These are phyloP conservation scores for rat (Rattus norvegicus) DNA, from an alignment of 2,113 vertebrate species.

Conservation along the genomic window DNA sequence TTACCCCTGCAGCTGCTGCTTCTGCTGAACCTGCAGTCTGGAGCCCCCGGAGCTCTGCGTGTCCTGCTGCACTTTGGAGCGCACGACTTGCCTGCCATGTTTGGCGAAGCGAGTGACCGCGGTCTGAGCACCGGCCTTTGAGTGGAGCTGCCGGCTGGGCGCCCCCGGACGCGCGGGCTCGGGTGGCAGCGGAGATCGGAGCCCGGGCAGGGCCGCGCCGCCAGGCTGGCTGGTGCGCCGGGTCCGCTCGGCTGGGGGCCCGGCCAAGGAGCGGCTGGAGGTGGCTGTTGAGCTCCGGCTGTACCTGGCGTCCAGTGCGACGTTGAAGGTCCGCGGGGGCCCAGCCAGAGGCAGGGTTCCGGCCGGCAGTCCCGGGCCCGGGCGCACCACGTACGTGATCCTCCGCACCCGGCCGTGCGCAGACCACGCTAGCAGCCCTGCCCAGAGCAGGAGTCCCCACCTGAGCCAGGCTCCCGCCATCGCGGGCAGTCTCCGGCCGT, in stretches of 20 bases:
- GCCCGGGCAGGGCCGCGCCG: slow-evolving; percentile 78
- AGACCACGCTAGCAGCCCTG: slow-evolving; percentile 81
- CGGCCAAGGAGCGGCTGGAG: slow-evolving; percentile 65
- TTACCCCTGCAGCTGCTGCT: slow-evolving; percentile 87
- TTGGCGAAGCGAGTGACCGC: slow-evolving; percentile 82
- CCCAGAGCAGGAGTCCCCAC: slow-evolving; percentile 88
- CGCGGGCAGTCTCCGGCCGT: slow-evolving; percentile 53
- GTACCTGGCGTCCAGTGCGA: slow-evolving; percentile 88
- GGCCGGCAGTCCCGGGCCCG: slow-evolving; percentile 82
- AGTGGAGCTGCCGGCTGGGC: slow-evolving; percentile 81
- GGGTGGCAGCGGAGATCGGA: slow-evolving; percentile 72
- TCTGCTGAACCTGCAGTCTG: slow-evolving; percentile 83
- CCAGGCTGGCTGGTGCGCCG: slow-evolving; percentile 90
- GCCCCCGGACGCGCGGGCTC: slow-evolving; percentile 76
- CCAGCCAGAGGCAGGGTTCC: slow-evolving; percentile 59
- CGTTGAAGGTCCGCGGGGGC: slow-evolving; percentile 86
- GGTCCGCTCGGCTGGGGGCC: slow-evolving; percentile 87
- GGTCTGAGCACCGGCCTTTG: slow-evolving; percentile 80
- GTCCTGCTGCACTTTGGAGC: slow-evolving; percentile 75
- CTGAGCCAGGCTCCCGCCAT: slow-evolving; percentile 90
- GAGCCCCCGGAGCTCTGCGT: slow-evolving; percentile 78
- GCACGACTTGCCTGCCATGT: slow-evolving; percentile 79
- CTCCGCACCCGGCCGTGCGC: slow-evolving; percentile 89
- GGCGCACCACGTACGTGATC: slow-evolving; percentile 92
- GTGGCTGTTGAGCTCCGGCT: slow-evolving; percentile 82